Evolutionary conservation across 1,140 invertebrate species (phyloP).

Genomic region (Conopomorpha cramerella): DNA sequence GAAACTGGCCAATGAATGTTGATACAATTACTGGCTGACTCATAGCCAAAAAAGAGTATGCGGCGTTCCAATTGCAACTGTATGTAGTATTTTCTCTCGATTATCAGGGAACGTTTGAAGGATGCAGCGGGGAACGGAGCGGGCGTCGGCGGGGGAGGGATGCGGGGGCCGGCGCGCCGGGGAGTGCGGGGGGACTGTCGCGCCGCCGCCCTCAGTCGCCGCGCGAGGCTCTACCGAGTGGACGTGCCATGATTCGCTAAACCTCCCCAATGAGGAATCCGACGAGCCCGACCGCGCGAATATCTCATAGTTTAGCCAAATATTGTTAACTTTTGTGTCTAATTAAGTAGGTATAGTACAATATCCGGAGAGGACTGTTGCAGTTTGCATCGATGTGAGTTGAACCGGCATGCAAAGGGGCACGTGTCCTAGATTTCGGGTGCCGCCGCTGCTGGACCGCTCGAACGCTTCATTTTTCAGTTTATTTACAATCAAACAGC

Average conservation of each 20-base stretch:
- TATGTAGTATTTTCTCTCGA: slow-evolving; percentile 50
- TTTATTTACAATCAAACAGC: slow-evolving; percentile 30
- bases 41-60: slow-evolving; percentile 48
- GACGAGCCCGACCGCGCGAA: slow-evolving; percentile 24
- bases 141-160: slow-evolving; percentile 4
- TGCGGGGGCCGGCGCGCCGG: slow-evolving; percentile 19
- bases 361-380: slow-evolving; percentile 36
- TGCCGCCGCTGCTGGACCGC: slow-evolving; percentile 33
- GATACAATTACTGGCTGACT: slow-evolving; percentile 48
- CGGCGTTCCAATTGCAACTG: slow-evolving; percentile 48
- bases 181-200: slow-evolving; percentile 9
- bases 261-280: slow-evolving; percentile 37
- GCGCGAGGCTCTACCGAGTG: slow-evolving; percentile 19
- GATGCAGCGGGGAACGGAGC: slow-evolving; percentile 32
- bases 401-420: slow-evolving; percentile 31
- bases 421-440: slow-evolving; percentile 50
- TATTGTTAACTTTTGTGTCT: slow-evolving; percentile 35
- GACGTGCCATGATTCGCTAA: slow-evolving; percentile 20
- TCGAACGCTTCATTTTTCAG: slow-evolving; percentile 33
- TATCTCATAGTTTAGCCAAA: no score
- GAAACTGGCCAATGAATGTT: slow-evolving; percentile 26
- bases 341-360: slow-evolving; percentile 25
- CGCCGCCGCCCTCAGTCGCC: slow-evolving; percentile 35
- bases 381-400: slow-evolving; percentile 50
- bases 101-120: slow-evolving; percentile 51